A percentile compares a stretch with the other conserved stretches of the same genome.
phyloP scores from a whole-genome alignment of 2,888 invertebrate species.

The Parochlus steinenii region DNA sequence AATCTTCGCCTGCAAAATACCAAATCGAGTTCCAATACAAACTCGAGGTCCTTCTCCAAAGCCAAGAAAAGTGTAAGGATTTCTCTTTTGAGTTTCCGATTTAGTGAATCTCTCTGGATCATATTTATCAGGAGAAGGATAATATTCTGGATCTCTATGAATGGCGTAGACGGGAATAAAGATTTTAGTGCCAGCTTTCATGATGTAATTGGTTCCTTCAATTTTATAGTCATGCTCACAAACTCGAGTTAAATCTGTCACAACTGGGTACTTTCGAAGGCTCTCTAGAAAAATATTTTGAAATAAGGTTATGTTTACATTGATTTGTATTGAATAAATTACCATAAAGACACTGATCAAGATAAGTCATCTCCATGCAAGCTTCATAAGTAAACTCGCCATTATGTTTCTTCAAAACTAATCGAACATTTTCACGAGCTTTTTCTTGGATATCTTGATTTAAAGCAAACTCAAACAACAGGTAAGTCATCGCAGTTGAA shows the following conservation, averaged over 20 bases:
- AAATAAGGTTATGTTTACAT: too few species aligned
- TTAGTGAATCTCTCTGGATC: slow-evolving; percentile 30
- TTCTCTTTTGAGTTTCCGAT: slow-evolving; percentile 19
- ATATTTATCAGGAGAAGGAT: slow-evolving; percentile 28
- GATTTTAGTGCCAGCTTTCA: slow-evolving; percentile 24
- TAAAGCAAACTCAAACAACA: too few species aligned
- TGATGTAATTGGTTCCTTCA: slow-evolving; percentile 19
- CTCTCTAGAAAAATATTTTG: slow-evolving; percentile 25
- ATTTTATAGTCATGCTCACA: slow-evolving; percentile 23
- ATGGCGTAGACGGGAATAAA: slow-evolving; percentile 25
- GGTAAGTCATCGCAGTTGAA: too few species aligned
- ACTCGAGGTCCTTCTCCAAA: slow-evolving; percentile 23
- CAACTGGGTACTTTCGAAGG: slow-evolving; percentile 30
- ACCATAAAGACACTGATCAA: too few species aligned
- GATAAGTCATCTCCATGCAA: too few species aligned
- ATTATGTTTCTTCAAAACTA: too few species aligned
- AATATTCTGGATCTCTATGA: slow-evolving; percentile 30
- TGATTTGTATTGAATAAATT: too few species aligned
- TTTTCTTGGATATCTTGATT: too few species aligned
- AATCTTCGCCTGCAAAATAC: background rate
- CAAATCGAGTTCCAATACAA: slow-evolving; percentile 18
- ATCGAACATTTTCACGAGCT: too few species aligned
- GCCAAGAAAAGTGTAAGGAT: slow-evolving; percentile 24
- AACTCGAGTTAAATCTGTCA: slow-evolving; percentile 23
- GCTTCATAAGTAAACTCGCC: too few species aligned